Conservation (phyloP, 1,140 invertebrate genomes). For the Apis dorsata region DNA sequence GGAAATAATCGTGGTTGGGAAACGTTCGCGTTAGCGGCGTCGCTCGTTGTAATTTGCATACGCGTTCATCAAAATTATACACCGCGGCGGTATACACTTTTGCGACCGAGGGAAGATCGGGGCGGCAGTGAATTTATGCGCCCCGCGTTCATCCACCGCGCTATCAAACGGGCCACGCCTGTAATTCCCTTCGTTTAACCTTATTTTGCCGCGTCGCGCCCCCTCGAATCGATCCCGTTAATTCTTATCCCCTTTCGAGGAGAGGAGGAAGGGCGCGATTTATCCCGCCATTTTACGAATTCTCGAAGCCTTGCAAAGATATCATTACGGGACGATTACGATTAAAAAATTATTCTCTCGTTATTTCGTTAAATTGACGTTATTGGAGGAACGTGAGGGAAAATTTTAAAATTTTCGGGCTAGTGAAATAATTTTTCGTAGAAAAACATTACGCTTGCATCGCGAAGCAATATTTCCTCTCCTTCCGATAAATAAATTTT, state of each 20-base stretch:
- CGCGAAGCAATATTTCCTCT: too few species aligned
- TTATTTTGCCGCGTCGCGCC: neutral
- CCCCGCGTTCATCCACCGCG: neutral
- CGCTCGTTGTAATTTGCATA: slow-evolving; percentile 31
- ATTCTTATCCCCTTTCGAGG: neutral
- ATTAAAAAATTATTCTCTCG: neutral
- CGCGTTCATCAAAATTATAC: slow-evolving; percentile 40
- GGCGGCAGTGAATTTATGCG: slow-evolving; percentile 24
- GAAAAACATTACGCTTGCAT: neutral
- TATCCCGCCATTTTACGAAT: neutral
- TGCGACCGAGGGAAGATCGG: neutral
- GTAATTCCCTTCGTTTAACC: slow-evolving; percentile 22
- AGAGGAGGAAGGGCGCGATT: neutral
- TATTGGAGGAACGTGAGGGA: neutral
- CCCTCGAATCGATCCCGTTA: neutral
- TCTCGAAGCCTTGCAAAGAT: too few species aligned
- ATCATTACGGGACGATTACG: too few species aligned
- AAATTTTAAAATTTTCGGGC: neutral
- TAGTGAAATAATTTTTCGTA: neutral
- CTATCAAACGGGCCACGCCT: slow-evolving; percentile 27
- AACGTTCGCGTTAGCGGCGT: slow-evolving; percentile 2
- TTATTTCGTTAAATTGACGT: neutral
- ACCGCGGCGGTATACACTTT: neutral
- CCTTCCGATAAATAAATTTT: too few species aligned
- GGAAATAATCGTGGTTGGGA: neutral